Conservation (phyloP, 2,888 invertebrate species). For the Hydropsyche betteni region DNA sequence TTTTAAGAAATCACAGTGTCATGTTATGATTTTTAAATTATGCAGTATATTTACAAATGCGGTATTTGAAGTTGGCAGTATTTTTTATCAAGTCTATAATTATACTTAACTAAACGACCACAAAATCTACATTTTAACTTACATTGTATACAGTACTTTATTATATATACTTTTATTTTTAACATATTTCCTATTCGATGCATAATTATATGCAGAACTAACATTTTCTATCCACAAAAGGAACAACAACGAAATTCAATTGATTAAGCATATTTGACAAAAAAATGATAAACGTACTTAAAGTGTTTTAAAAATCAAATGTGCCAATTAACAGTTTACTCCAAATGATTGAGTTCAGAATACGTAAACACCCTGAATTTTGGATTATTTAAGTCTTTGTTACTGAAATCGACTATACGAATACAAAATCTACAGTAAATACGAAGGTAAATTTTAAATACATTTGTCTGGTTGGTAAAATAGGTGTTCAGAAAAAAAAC, state of each 20-base stretch:
- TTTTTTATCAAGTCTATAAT: conserved; percentile 44
- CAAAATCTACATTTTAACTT: conserved; percentile 44
- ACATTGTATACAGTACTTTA: conserved; percentile 44
- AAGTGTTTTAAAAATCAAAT: no score
- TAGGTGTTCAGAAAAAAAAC: not conserved
- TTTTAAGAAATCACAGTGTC: conserved; percentile 51
- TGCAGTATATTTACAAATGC: conserved; percentile 51
- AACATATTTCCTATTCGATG: conserved; percentile 47
- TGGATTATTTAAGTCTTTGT: no score
- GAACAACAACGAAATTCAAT: conserved; percentile 49
- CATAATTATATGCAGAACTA: conserved; percentile 43
- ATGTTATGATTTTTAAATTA: conserved; percentile 48
- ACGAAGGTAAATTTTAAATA: not conserved
- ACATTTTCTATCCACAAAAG: conserved; percentile 49
- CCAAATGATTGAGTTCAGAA: no score
- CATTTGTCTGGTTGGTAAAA: conserved; percentile 12
- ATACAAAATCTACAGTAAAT: no score
- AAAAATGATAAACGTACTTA: no score
- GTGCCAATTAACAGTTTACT: no score
- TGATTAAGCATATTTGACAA: conserved; percentile 5
- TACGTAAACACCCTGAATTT: no score
- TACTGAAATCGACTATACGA: no score
- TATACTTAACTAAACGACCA: conserved; percentile 48
- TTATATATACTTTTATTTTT: conserved; percentile 31
- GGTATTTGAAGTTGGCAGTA: conserved; percentile 52